phyloP scores from a whole-genome alignment of 1,140 invertebrate genomes.

The Leptestheria dahalacensis region DNA sequence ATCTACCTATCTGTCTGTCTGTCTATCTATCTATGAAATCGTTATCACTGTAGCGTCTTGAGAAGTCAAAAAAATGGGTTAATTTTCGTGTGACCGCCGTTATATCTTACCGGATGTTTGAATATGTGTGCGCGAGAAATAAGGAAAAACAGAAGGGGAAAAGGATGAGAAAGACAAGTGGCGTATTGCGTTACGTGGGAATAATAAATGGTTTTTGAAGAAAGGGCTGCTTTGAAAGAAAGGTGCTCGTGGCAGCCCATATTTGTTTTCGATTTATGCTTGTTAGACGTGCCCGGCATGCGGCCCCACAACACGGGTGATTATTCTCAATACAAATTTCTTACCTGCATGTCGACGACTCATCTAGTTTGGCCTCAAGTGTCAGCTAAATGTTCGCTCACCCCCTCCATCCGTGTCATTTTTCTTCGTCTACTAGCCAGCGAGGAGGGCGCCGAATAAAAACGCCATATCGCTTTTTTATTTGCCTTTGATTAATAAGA shows the following conservation, averaged over 20 bases:
- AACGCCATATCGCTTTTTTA: too few relatives aligned
- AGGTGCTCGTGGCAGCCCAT: neutral
- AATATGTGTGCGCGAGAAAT: neutral
- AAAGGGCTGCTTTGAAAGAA: neutral
- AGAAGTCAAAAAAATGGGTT: too few relatives aligned
- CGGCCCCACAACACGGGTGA: neutral
- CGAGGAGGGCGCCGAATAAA: too few relatives aligned
- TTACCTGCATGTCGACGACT: neutral
- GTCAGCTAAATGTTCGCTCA: neutral
- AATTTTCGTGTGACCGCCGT: too few relatives aligned
- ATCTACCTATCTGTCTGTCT: too few relatives aligned
- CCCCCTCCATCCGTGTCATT: neutral
- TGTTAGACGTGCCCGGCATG: neutral
- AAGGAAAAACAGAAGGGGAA: neutral
- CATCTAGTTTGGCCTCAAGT: neutral
- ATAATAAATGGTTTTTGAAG: neutral
- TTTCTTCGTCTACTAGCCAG: too few relatives aligned
- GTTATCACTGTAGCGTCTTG: too few relatives aligned
- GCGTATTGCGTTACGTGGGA: neutral
- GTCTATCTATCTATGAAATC: too few relatives aligned
- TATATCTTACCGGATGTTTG: neutral
- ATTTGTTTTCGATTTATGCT: neutral
- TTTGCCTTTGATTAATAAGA: too few relatives aligned
- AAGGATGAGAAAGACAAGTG: neutral
- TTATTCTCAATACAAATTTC: neutral